Base-by-base conservation (phyloP, 2,888 invertebrate genomes). In the Nephrotoma guestfalica region DNA sequence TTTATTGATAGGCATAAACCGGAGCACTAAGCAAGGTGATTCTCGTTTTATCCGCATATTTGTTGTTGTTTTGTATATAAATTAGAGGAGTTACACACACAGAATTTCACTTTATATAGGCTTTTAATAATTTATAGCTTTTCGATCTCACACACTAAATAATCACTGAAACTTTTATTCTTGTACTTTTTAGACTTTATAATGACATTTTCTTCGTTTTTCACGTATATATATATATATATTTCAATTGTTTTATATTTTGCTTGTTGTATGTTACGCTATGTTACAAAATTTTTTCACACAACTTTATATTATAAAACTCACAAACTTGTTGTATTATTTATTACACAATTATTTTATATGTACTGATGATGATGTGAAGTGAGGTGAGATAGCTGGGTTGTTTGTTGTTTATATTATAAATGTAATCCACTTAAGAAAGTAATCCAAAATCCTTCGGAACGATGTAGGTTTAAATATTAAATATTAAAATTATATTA, bases 11-110 rank as follows among this genome's bases (percentile, higher is more conserved):
- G 94, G 94, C 90, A 93, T 92, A 89, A 94, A 93, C 89, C 93
- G 92, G 87, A 94, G 91, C 88, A 94, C 93, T 89, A 94, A 92
- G 90, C 94, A 94, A 89, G 94, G 93, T 88, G 93, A 93, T 90
- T 93, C 93, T 91, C 94, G 92, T 92, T 94, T 94, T 90, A 94
- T 93, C 92, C 94, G 93, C 94, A 94, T 94, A 90, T 92, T 92
- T 84, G 41, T 42, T 15, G n/a, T 41, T 47, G 47, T 47, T 47
- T 84, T 71, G 6, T 71, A 71, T 71, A 30, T 71, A 30, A 18
- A 30, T 30, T 18, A 43, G 6, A 43, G 0, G 7, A 6, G 43
- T 30, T 71, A 71, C 9, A 71, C 30, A 71, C 71, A 71, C 43
- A 43, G 30, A 71, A 71, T 71, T 71, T 71, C 71, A 71, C 71